A percentile compares a stretch with the other conserved stretches of the same genome.
Conservation (phyloP, 1,140 invertebrate species). For the Heliconius hermathena region DNA sequence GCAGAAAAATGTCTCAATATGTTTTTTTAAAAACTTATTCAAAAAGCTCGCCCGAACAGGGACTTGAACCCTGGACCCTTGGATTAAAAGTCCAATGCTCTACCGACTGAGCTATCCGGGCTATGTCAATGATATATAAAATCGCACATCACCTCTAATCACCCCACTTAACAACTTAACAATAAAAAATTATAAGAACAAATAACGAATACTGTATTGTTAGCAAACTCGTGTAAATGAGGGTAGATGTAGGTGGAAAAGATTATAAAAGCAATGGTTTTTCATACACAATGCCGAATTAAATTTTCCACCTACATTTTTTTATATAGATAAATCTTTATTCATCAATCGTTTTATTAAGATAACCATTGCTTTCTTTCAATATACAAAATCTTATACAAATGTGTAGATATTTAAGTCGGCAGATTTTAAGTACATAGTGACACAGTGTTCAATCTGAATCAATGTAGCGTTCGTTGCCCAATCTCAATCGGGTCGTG, state of each 20-base stretch:
- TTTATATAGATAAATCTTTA: no score
- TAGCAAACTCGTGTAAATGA: not conserved
- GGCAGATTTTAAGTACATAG: not conserved
- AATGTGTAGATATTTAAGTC: not conserved
- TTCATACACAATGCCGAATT: no score
- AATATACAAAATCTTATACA: not conserved
- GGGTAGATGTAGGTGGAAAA: not conserved
- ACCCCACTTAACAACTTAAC: no score
- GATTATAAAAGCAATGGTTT: no score
- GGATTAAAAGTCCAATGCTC: constrained; percentile 8
- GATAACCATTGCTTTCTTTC: not conserved
- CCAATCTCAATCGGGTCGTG: constrained; percentile 26
- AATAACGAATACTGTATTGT: no score
- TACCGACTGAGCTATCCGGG: constrained; percentile 7
- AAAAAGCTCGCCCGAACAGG: not conserved
- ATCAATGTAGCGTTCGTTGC: not conserved
- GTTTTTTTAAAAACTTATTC: no score
- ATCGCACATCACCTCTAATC: no score
- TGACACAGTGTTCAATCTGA: constrained; percentile 1
- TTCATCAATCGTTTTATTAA: not conserved
- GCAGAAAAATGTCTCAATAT: no score
- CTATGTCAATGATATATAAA: not conserved
- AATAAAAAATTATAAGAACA: no score
- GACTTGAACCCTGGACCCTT: constrained; percentile 7
- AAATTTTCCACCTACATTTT: no score